These are phyloP conservation scores for Meta bourneti DNA, from an alignment of 2,888 invertebrate species.

Conservation along the genomic window DNA sequence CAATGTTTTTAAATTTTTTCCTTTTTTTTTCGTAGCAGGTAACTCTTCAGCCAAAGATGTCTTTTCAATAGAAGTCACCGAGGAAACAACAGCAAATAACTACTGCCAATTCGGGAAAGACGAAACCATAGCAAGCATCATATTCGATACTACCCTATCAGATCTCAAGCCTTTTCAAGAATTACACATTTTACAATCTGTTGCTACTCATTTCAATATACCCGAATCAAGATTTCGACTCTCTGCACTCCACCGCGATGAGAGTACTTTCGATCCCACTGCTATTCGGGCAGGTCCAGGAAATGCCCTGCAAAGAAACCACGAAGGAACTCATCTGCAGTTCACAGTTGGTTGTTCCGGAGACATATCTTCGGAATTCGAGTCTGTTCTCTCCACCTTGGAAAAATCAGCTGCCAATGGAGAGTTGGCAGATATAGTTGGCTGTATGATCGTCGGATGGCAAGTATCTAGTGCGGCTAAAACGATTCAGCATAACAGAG, in stretches of 20 bases:
- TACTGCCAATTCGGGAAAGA: conserved; percentile 82
- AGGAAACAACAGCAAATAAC: conserved; percentile 79
- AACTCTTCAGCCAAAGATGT: conserved; percentile 84
- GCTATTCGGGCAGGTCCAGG: conserved; percentile 78
- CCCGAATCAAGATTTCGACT: conserved; percentile 73
- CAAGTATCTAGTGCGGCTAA: conserved; percentile 84
- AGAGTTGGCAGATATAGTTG: conserved; percentile 86
- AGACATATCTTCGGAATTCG: conserved; percentile 86
- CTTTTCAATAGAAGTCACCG: conserved; percentile 85
- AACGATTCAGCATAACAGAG: conserved; percentile 67
- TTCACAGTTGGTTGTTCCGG: conserved; percentile 87
- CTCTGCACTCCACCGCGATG: conserved; percentile 66
- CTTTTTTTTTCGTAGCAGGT: conserved; percentile 11
- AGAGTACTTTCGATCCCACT: conserved; percentile 72
- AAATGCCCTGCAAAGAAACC: conserved; percentile 72
- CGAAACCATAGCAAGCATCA: conserved; percentile 85
- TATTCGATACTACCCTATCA: conserved; percentile 86
- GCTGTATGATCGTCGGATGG: conserved; percentile 88
- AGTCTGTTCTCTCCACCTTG: conserved; percentile 85
- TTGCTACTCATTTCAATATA: conserved; percentile 75
- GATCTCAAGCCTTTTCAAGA: conserved; percentile 85
- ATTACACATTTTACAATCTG: conserved; percentile 81
- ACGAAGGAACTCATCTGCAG: conserved; percentile 72
- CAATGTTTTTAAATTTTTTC: no score
- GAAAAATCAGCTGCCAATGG: conserved; percentile 88